These are phyloP conservation scores for Heliconius erato DNA, from an alignment of 2,888 invertebrate genomes.

Conservation along the genomic window DNA sequence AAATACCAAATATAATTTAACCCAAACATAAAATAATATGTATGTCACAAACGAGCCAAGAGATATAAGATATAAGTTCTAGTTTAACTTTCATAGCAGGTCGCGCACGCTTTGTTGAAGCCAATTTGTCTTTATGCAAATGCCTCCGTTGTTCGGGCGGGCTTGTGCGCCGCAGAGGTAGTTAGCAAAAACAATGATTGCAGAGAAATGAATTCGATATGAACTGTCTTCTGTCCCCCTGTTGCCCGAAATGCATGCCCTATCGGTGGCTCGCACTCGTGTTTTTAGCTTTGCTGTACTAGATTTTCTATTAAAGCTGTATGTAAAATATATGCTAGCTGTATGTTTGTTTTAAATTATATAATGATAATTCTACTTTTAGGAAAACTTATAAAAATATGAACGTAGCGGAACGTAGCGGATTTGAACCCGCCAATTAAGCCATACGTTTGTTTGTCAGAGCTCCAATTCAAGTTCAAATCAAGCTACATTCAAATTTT, in stretches of 20 bases:
- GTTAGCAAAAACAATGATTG: constrained; percentile 54
- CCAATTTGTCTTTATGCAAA: constrained; percentile 76
- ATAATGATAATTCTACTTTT: background rate
- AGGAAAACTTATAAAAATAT: too few relatives aligned
- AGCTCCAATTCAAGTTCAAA: too few relatives aligned
- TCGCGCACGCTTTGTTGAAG: constrained; percentile 63
- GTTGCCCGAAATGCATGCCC: constrained; percentile 22
- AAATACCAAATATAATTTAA: constrained; percentile 1
- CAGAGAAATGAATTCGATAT: constrained; percentile 51
- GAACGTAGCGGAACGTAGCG: too few relatives aligned
- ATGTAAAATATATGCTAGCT: background rate
- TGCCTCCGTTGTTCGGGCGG: constrained; percentile 60
- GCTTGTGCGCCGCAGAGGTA: constrained; percentile 50
- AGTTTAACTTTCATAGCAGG: constrained; percentile 68
- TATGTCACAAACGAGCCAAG: constrained; percentile 35
- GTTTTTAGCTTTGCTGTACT: constrained; percentile 14
- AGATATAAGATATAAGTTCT: constrained; percentile 50
- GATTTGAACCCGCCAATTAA: too few relatives aligned
- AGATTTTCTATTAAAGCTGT: constrained; percentile 6
- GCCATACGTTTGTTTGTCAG: too few relatives aligned
- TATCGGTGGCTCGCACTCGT: constrained; percentile 30
- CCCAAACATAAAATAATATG: background rate
- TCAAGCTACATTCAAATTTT: too few relatives aligned
- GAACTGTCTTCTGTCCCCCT: constrained; percentile 42
- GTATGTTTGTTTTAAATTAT: background rate